phyloP scores from a whole-genome alignment of 2,113 vertebrate genomes.

The Symphodus melops region DNA sequence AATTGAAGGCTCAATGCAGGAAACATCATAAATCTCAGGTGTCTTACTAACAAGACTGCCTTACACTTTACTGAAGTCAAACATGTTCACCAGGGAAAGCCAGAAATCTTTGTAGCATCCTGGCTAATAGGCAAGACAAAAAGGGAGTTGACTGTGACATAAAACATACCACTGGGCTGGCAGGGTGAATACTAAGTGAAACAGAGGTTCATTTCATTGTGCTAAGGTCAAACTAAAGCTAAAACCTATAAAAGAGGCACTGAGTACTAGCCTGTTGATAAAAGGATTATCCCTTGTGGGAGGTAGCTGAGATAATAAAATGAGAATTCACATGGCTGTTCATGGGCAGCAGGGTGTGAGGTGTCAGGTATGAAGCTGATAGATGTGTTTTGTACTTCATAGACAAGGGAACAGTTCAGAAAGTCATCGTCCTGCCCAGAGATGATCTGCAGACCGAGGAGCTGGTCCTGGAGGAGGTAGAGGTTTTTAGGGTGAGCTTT shows the following conservation, averaged over 20 bases:
- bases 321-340: constrained; percentile 36
- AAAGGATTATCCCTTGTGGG: constrained; percentile 53
- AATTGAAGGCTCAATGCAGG: constrained; percentile 36
- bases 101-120: constrained; percentile 29
- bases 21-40: constrained; percentile 74
- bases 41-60: constrained; percentile 59
- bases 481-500: constrained; percentile 93
- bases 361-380: constrained; percentile 49
- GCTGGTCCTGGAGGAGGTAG: constrained; percentile 96
- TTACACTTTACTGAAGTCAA: constrained; percentile 47
- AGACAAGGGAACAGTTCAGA: constrained; percentile 97
- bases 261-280: constrained; percentile 43
- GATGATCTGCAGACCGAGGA: constrained; percentile 96
- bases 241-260: constrained; percentile 21
- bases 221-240: constrained; percentile 35
- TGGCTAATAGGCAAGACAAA: constrained; percentile 42
- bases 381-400: constrained; percentile 60
- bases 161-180: constrained; percentile 32
- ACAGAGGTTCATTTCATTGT: constrained; percentile 15
- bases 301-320: constrained; percentile 51
- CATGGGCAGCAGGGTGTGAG: constrained; percentile 25
- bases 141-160: constrained; percentile 25
- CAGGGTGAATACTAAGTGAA: constrained; percentile 17
- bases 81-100: constrained; percentile 1
- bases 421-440: constrained; percentile 95